Base-by-base conservation (phyloP, 2,113 vertebrate genomes). In the Motacilla alba region DNA sequence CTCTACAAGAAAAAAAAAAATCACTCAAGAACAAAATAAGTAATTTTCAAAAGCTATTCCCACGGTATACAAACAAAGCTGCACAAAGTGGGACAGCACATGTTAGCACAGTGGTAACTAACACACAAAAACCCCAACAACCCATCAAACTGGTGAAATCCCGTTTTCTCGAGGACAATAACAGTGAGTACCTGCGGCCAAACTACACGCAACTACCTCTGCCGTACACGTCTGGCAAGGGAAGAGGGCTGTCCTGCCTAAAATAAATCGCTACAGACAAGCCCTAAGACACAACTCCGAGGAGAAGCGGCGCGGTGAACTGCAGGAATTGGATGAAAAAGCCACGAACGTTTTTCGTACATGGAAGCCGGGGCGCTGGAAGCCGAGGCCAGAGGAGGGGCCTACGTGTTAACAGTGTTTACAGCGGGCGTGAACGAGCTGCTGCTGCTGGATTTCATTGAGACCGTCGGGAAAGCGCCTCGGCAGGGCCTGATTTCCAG, bases 401-500 rank as follows among this genome's bases (percentile, higher is more conserved):
- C 95, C 93, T 81, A 66, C 59, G 75, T 19, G 68, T 72, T 94
- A 87, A 88, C 63, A 79, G 56, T 94, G 96, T 95, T 97, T 95
- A 96, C 94, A 96, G 77, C 96, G 28, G 93, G 83, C 74, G 82
- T 84, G 89, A 96, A 81, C 17, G 94, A 94, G 50, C 77, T n/a
- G 87, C 2, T 44, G 81, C 84, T 31, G 91, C 17, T 5, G 74
- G 49, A 52, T 94, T 90, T 80, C 95, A 97, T 88, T 93, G 92
- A 93, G 93, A 37, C 49, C 4, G 79, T 23, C 67, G 81, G 46
- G 74, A 77, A 87, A 88, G 94, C 92, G 95, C 77, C 85, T 95
- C 94, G 91, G 70, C 80, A 66, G 87, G 97, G 98, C 97, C 97
- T 66, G 88, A 93, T 96, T 97, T 97, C 96, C 98, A 97, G 98